Evolutionary conservation across 1,140 invertebrate genomes (phyloP).

Genomic region (Ctenoplectra terminalis): DNA sequence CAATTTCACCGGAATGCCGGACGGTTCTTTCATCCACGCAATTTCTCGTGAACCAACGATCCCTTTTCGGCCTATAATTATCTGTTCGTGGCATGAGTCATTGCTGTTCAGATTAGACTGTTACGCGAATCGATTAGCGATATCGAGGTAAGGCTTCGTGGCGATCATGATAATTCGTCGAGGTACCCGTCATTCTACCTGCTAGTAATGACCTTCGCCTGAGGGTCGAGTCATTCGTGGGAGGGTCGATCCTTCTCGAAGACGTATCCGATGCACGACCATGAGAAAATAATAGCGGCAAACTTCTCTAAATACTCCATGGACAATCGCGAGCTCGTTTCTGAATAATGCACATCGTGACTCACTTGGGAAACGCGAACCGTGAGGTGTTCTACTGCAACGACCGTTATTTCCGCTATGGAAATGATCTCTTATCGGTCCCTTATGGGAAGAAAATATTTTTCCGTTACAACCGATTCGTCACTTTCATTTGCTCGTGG

Average conservation of each 20-base stretch:
- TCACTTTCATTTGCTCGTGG: too few species aligned
- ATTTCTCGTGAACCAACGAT: slow-evolving; percentile 23
- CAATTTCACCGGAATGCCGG: slow-evolving; percentile 35
- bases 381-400: neutral
- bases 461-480: neutral
- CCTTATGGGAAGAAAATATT: neutral
- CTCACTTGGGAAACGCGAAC: neutral
- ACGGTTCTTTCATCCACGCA: slow-evolving; percentile 3
- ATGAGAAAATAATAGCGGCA: slow-evolving; percentile 28
- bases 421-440: neutral
- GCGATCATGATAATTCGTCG: slow-evolving; percentile 73
- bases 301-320: slow-evolving; percentile 24
- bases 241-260: slow-evolving; percentile 70
- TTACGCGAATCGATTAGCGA: slow-evolving; percentile 58
- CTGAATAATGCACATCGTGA: slow-evolving; percentile 27
- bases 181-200: slow-evolving; percentile 64
- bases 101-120: slow-evolving; percentile 13
- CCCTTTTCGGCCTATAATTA: slow-evolving; percentile 38
- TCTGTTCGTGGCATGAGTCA: slow-evolving; percentile 33
- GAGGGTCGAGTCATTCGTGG: slow-evolving; percentile 73
- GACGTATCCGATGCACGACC: slow-evolving; percentile 46
- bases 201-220: slow-evolving; percentile 73
- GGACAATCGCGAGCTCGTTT: neutral
- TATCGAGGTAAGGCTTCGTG: slow-evolving; percentile 15
- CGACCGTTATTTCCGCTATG: neutral